Conservation (phyloP, 2,113 vertebrate genomes). For the Pleuronectes platessa region DNA sequence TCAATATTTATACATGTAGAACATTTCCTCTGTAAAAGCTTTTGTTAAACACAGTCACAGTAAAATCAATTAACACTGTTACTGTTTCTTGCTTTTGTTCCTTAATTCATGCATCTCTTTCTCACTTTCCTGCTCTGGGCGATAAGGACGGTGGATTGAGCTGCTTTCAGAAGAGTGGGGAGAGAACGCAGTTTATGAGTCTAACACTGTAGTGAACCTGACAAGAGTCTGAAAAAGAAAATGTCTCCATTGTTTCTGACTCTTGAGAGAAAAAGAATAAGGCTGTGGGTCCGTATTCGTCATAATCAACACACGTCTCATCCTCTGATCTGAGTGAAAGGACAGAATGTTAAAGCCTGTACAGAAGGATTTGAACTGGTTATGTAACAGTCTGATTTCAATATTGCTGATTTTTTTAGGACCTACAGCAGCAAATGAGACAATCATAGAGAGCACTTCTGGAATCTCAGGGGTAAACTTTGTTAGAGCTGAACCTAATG, state of each 20-base stretch:
- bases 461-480: too few species aligned
- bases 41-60: conserved; percentile 1
- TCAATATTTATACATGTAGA: background rate
- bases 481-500: too few species aligned
- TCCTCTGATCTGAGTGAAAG: too few species aligned
- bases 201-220: conserved; percentile 21
- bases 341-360: too few species aligned
- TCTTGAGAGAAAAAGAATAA: conserved; percentile 2
- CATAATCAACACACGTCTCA: too few species aligned
- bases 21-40: background rate
- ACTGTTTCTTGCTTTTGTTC: conserved; percentile 8
- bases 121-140: background rate
- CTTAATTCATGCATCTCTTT: background rate
- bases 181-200: conserved; percentile 14
- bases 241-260: conserved; percentile 16
- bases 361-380: too few species aligned
- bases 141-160: conserved; percentile 31
- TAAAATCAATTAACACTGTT: conserved; percentile 10
- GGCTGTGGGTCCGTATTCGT: too few species aligned
- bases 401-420: too few species aligned
- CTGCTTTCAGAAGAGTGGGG: conserved; percentile 18
- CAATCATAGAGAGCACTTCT: too few species aligned
- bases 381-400: too few species aligned
- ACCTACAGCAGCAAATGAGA: too few species aligned
- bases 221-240: conserved; percentile 27